phyloP scores from a whole-genome alignment of 1,140 invertebrate species.

The Pteromalus puparum region DNA sequence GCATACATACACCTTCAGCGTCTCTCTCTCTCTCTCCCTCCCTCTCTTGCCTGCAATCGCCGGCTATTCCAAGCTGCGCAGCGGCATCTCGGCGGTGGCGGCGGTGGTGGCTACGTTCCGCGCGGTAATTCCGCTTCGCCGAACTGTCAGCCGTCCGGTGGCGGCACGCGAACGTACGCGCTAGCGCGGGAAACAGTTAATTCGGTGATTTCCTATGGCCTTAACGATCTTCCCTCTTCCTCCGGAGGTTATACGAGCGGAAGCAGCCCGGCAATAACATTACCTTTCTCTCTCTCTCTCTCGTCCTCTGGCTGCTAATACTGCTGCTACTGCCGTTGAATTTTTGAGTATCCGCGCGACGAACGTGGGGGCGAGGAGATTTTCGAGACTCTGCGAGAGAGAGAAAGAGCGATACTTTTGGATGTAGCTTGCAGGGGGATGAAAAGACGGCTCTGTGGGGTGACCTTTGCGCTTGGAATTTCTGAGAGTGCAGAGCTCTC shows the following conservation, averaged over 20 bases:
- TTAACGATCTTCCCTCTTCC: constrained; percentile 46
- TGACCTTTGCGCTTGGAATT: too few species aligned
- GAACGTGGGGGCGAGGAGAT: too few species aligned
- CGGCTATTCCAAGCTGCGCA: background rate
- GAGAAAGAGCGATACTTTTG: too few species aligned
- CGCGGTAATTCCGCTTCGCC: constrained; percentile 45
- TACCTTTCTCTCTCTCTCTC: background rate
- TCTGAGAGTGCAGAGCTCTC: too few species aligned
- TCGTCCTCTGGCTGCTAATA: background rate
- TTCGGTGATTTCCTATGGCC: constrained; percentile 58
- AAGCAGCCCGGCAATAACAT: constrained; percentile 40
- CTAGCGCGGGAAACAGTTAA: constrained; percentile 56
- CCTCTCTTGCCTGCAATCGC: too few species aligned
- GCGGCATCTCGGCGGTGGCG: background rate
- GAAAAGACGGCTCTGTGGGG: too few species aligned
- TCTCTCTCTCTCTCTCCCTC: too few species aligned
- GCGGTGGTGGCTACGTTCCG: background rate
- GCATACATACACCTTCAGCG: background rate
- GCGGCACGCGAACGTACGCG: constrained; percentile 33
- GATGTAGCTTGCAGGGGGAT: too few species aligned
- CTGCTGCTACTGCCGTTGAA: background rate
- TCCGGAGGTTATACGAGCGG: constrained; percentile 8
- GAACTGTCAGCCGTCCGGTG: constrained; percentile 52
- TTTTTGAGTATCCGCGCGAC: constrained; percentile 30
- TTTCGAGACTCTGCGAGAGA: too few species aligned